Base-by-base conservation (phyloP, 2,888 invertebrate genomes). In the Athalia rosae region DNA sequence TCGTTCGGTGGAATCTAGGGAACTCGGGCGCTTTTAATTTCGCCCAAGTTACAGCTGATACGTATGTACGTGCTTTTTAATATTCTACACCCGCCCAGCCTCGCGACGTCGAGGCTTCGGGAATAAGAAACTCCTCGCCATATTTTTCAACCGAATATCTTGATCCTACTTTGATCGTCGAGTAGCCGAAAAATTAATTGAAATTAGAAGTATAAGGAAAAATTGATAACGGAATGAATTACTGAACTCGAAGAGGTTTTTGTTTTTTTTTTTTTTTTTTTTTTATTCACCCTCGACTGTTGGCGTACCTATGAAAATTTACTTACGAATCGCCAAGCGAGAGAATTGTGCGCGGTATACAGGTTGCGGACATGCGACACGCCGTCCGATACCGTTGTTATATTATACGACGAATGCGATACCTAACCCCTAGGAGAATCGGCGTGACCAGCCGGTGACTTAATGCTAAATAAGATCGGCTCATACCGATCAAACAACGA, bases 11-110 rank as follows among this genome's bases (percentile, higher is more conserved):
- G 45, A 43, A 71, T 45, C 50, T 50, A 58, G 50, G 43, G 71
- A 71, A 71, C 11, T 67, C n/a, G 43, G 11, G 56, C 71, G 56
- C 56, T 71, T 58, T 58, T 58, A 71, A 71, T 71, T 71, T 8
- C 15, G 50, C 50, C 41, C 47, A 53, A 50, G 67, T 53, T 53
- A 28, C 28, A 28, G 28, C 28, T 28, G 28, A n/a, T n/a, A n/a
- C n/a, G 28, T 28, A 28, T 28, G 28, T 28, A 67, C 67, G 53
- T 45, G 71, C 41, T 50, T 45, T 58, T 58, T 45, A 15, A 71
- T 58, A 71, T 71, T 45, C 41, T n/a, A 13, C 43, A 13, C 41
- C 58, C 15, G 56, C 13, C 45, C 11, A 13, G 66, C 45, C 28
- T 67, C 9, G 66, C 7, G 48, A 28, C 28, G 28, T 28, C 28